Evolutionary conservation across 2,113 vertebrate species (phyloP), one percentile per base, ranked within the genome.

Genomic region (Laticauda laticaudata): DNA sequence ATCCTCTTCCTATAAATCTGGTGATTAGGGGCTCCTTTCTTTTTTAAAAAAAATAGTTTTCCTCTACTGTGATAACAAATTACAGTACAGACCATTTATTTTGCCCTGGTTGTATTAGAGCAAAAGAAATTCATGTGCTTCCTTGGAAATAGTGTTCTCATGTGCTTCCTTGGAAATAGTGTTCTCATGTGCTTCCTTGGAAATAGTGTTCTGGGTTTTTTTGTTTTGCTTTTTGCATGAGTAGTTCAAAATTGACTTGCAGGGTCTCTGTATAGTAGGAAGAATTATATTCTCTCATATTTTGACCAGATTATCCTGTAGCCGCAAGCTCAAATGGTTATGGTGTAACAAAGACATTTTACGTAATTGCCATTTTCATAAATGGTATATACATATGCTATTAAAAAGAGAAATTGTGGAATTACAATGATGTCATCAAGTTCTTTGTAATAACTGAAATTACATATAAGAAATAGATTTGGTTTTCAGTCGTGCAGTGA

Each of bases 221-320:
- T 48, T 95, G 0, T 90, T 97, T 8, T 61, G 23, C 0, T 64
- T 86, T 89, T 51, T 92, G 75, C 56, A 93, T 95, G 95, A 94
- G 94, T 94, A 90, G 91, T 92, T 95, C 7, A 51, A 95, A 96
- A 96, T 94, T 96, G 88, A 93, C 75, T 1, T 21, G 92, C 90
- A 86, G 59, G 43, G 43, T 51, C n/a, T 86, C 69, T 86, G 45
- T n/a, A 43, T 45, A 11, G 34, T 48, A 4, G 90, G 92, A 93
- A 54, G 56, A 95, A 90, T 92, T 23, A 92, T 95, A 81, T 85
- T 56, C 90, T 90, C 64, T 1, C 5, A 61, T 69, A 2, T 56
- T 92, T 57, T 90, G 15, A 64, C 23, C 90, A 64, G 85, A 55
- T 89, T 88, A 69, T 92, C 48, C 34, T 21, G 91, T 69, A 29